Percentiles rank a stretch among this genome's conserved stretches.
phyloP scores from a whole-genome alignment of 2,888 invertebrate species.

The Hypomecis punctinalis region DNA sequence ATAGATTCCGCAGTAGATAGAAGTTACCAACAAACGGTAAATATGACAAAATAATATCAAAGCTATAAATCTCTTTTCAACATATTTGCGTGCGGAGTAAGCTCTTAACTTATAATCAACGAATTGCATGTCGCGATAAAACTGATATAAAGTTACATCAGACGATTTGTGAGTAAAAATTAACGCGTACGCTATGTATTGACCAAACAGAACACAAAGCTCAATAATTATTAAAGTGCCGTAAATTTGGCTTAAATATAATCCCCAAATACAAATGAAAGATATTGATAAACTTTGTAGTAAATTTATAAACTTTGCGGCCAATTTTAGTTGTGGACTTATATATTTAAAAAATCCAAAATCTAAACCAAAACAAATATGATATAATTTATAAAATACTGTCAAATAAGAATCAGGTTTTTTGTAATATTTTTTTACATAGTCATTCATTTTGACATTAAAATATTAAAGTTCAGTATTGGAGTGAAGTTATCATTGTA shows the following conservation, averaged over 20 bases:
- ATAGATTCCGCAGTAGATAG: neutral
- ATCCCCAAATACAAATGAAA: neutral
- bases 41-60: neutral
- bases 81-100: too few relatives aligned
- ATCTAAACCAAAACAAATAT: constrained; percentile 1
- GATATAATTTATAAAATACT: neutral
- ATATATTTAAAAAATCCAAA: neutral
- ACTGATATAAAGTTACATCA: constrained; percentile 1
- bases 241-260: too few relatives aligned
- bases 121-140: neutral
- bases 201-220: neutral
- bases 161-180: neutral
- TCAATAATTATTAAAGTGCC: neutral
- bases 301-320: neutral
- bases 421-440: neutral
- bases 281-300: neutral
- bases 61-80: neutral
- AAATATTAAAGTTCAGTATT: too few relatives aligned
- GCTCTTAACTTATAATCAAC: constrained; percentile 4
- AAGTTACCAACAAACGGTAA: neutral
- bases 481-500: too few relatives aligned
- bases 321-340: neutral
- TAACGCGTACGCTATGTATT: neutral
- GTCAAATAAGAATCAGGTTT: neutral
- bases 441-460: neutral